phyloP scores from a whole-genome alignment of 2,888 invertebrate species.

The Epirrita christyi region DNA sequence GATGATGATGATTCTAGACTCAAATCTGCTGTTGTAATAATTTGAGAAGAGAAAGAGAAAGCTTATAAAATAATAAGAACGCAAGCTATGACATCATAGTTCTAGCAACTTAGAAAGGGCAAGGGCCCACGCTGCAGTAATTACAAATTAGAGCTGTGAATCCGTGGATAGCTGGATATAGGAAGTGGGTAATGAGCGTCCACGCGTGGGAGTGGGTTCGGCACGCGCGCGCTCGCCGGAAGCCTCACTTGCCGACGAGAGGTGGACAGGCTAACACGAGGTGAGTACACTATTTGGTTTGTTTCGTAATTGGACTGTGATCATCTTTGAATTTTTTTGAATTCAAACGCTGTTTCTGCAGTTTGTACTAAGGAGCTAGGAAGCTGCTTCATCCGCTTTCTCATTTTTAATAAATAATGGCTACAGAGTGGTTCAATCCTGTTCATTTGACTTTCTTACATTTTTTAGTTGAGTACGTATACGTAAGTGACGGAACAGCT shows the following conservation, averaged over 20 bases:
- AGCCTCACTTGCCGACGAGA: conserved; percentile 45
- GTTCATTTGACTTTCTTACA: too few relatives aligned
- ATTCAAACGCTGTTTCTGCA: neutral
- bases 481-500: too few relatives aligned
- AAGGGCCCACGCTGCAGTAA: conserved; percentile 10
- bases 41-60: too few relatives aligned
- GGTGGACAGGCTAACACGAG: conserved; percentile 13
- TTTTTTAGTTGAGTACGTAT: too few relatives aligned
- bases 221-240: conserved; percentile 44
- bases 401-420: too few relatives aligned
- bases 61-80: neutral
- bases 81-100: neutral
- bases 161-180: conserved; percentile 34
- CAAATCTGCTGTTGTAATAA: too few relatives aligned
- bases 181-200: conserved; percentile 34
- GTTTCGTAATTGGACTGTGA: conserved; percentile 3
- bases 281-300: conserved; percentile 18
- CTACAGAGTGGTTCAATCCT: too few relatives aligned
- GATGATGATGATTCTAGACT: too few relatives aligned
- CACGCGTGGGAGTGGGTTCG: conserved; percentile 48
- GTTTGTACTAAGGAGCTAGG: too few relatives aligned
- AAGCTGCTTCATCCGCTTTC: too few relatives aligned
- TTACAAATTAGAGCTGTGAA: conserved; percentile 22
- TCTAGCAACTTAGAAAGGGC: conserved; percentile 4
- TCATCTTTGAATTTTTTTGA: neutral